Evolutionary conservation across 2,113 vertebrate species (phyloP).

Genomic region (Leuciscus idus): DNA sequence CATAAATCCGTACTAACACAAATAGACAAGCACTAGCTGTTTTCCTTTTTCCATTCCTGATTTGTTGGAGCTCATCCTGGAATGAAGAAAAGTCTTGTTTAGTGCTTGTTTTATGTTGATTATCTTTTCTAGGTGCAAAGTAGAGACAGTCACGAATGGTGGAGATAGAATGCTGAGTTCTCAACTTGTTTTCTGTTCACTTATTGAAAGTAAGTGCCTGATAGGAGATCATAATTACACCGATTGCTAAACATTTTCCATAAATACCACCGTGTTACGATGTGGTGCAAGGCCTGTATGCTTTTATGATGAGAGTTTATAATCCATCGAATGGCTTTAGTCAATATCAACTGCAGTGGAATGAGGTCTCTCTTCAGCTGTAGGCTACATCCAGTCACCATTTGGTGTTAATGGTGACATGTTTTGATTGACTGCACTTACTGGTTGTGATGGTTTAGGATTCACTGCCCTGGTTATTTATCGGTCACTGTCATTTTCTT

Average conservation of each 20-base stretch:
- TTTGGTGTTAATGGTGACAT: constrained; percentile 29
- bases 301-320: constrained; percentile 61
- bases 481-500: constrained; percentile 65
- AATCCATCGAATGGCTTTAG: not conserved
- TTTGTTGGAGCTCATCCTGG: not conserved
- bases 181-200: constrained; percentile 54
- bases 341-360: constrained; percentile 36
- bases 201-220: constrained; percentile 55
- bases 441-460: constrained; percentile 17
- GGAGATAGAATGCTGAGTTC: constrained; percentile 76
- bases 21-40: not conserved
- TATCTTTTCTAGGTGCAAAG: constrained; percentile 44
- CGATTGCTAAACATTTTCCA: not conserved
- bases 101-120: not conserved
- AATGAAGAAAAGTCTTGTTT: not conserved
- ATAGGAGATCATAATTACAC: not conserved
- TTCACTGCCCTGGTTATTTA: constrained; percentile 19
- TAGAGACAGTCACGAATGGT: constrained; percentile 73
- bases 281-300: not conserved
- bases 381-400: constrained; percentile 21
- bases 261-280: not conserved
- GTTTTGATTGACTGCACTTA: constrained; percentile 21
- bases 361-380: constrained; percentile 25
- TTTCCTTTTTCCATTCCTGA: not conserved
- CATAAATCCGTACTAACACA: not conserved